These are phyloP conservation scores for Gonioctena quinquepunctata DNA, from an alignment of 1,140 invertebrate genomes.

Conservation along the genomic window DNA sequence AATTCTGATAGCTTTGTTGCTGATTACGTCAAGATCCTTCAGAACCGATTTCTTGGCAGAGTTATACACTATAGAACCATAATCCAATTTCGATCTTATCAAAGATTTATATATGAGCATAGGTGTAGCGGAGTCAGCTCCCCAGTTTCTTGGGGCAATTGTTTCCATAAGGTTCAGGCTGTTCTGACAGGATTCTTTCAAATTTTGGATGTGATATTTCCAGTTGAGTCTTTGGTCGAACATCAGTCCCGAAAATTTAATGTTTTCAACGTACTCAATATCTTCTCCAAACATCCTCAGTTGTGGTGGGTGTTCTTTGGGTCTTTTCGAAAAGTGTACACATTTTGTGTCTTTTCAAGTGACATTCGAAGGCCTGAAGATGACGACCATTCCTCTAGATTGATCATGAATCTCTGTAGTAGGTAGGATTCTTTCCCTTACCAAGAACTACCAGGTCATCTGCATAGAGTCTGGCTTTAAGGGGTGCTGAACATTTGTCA, in stretches of 20 bases:
- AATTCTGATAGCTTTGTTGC: no score
- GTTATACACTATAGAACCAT: no score
- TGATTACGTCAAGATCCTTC: no score
- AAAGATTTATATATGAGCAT: no score
- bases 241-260: constrained; percentile 5
- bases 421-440: neutral
- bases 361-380: constrained; percentile 1
- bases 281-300: neutral
- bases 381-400: constrained; percentile 1
- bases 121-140: no score
- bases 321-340: constrained; percentile 1
- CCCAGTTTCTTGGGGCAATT: constrained; percentile 4
- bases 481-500: neutral
- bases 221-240: no score
- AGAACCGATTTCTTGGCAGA: no score
- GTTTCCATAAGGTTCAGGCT: neutral
- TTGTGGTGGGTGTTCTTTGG: constrained; percentile 1
- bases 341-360: neutral
- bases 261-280: neutral
- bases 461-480: constrained; percentile 7
- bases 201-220: neutral
- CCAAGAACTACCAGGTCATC: constrained; percentile 1
- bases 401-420: neutral
- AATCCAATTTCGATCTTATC: no score
- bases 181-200: constrained; percentile 1